phyloP scores from a whole-genome alignment of 2,888 invertebrate species.

The Lepidochitona cinerea region DNA sequence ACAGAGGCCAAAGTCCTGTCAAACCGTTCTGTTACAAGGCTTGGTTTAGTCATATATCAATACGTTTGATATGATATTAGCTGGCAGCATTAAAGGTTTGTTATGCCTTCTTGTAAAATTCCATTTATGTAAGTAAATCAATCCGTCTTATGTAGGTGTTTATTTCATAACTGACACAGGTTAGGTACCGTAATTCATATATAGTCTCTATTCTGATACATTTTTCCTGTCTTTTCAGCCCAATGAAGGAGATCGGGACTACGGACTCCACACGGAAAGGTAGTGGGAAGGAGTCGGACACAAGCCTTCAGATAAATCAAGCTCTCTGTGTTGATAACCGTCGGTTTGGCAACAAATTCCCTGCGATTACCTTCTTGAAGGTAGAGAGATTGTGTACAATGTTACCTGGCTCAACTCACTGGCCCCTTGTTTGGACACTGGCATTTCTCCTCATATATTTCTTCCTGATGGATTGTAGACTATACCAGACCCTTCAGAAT shows the following conservation, averaged over 20 bases:
- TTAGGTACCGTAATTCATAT: too few species aligned
- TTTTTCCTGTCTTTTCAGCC: background rate
- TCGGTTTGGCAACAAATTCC: background rate
- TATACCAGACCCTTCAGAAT: conserved; percentile 40
- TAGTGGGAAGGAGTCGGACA: background rate
- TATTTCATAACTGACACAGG: too few species aligned
- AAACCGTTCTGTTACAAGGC: too few species aligned
- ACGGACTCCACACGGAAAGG: background rate
- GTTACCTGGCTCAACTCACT: background rate
- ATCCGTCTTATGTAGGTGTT: too few species aligned
- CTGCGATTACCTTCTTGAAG: background rate
- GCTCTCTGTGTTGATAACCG: background rate
- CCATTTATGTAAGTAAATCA: too few species aligned
- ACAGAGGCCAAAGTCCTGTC: too few species aligned
- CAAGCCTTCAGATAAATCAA: too few species aligned
- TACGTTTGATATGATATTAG: too few species aligned
- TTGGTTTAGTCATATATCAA: too few species aligned
- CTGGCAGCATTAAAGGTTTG: too few species aligned
- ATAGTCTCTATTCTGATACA: too few species aligned
- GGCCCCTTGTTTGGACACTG: background rate
- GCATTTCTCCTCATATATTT: conserved; percentile 31
- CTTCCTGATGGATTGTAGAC: conserved; percentile 46
- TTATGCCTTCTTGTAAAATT: too few species aligned
- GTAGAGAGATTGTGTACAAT: background rate
- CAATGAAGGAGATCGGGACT: background rate